Evolutionary conservation across 1,140 invertebrate genomes (phyloP).

Genomic region (Druon quercuslanigerum): DNA sequence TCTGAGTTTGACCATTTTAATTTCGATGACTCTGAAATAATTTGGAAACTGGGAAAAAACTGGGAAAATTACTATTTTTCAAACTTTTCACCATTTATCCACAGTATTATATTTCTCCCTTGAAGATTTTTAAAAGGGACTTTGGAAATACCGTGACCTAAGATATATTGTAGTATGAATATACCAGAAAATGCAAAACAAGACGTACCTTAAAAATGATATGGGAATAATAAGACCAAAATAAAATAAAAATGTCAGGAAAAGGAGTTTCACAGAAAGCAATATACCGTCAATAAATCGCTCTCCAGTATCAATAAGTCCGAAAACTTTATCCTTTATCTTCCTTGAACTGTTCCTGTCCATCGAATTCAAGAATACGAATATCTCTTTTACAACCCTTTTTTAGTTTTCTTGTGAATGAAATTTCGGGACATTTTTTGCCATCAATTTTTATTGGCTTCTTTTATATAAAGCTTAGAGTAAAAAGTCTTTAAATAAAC

Average conservation of each 20-base stretch:
- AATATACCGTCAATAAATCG: constrained; percentile 26
- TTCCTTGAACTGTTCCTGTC: background rate
- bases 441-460: background rate
- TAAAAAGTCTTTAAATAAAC: background rate
- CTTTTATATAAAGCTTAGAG: background rate
- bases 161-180: background rate
- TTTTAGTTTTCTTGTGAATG: background rate
- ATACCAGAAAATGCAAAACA: background rate
- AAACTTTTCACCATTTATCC: too few relatives aligned
- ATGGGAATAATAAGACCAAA: background rate
- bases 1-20: too few relatives aligned
- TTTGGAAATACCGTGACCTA: too few relatives aligned
- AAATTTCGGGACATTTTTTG: background rate
- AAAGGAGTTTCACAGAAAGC: background rate
- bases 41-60: too few relatives aligned
- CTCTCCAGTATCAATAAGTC: background rate
- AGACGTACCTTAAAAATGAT: background rate
- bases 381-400: background rate
- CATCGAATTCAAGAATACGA: background rate
- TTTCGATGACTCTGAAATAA: too few relatives aligned
- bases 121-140: too few relatives aligned
- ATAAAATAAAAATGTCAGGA: background rate
- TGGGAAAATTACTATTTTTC: too few relatives aligned
- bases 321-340: background rate
- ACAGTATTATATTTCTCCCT: too few relatives aligned